These are phyloP conservation scores for Lagopus leucura DNA, from an alignment of 2,113 vertebrate genomes.

Conservation along the genomic window DNA sequence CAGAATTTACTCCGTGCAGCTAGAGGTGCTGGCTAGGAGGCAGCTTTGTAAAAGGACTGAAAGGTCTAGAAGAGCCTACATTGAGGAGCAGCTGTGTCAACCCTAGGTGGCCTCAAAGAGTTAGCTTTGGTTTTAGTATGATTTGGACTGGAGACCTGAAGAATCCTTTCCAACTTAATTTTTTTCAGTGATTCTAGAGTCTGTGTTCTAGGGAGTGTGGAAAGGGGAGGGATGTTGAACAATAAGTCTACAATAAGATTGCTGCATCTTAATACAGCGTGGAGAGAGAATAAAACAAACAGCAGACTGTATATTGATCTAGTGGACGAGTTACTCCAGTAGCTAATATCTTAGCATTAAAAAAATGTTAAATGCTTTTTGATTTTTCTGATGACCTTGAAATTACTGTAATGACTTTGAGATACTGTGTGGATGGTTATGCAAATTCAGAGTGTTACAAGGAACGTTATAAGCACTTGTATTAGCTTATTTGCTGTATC, in stretches of 20 bases:
- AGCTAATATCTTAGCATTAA: neutral
- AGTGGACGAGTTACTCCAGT: neutral
- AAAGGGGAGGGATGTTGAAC: neutral
- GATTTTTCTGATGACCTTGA: neutral
- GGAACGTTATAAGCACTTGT: neutral
- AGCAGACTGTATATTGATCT: neutral
- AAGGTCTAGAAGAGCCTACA: neutral
- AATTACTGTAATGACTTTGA: neutral
- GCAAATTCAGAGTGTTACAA: rapidly evolving
- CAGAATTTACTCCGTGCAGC: neutral
- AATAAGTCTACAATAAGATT: neutral
- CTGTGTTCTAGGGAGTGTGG: neutral
- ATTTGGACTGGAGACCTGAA: neutral
- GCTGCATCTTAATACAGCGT: neutral
- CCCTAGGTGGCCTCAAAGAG: neutral
- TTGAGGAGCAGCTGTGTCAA: neutral
- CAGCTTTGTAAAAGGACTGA: neutral
- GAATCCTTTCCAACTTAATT: neutral
- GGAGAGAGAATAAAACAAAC: neutral
- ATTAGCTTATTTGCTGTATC: neutral
- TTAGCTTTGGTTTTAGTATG: neutral
- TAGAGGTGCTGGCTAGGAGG: neutral
- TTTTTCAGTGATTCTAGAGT: neutral
- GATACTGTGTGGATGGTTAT: neutral
- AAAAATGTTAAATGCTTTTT: neutral